Percentiles rank a stretch among this genome's conserved stretches.
phyloP scores from a whole-genome alignment of 1,140 invertebrate genomes.

The Saccostrea cuccullata region DNA sequence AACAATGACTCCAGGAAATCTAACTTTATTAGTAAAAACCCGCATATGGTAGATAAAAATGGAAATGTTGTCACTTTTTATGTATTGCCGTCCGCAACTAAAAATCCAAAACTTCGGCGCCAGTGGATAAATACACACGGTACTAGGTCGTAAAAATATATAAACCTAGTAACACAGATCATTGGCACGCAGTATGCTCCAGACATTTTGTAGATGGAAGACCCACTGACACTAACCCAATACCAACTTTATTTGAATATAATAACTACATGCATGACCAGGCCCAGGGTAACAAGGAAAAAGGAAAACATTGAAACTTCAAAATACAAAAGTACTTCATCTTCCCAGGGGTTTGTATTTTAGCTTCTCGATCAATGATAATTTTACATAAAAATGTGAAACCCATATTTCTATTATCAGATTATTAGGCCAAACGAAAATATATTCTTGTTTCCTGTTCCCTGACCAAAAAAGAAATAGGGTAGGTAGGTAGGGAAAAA shows the following conservation, averaged over 20 bases:
- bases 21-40: not conserved
- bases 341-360: too few relatives aligned
- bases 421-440: too few relatives aligned
- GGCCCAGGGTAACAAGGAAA: not conserved
- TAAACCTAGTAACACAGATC: not conserved
- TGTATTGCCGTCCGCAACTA: not conserved
- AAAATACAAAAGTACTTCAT: too few relatives aligned
- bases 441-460: too few relatives aligned
- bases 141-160: not conserved
- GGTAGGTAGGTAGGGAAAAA: too few relatives aligned
- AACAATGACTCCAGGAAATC: too few relatives aligned
- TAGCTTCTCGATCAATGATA: too few relatives aligned
- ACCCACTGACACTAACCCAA: not conserved
- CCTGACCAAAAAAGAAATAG: too few relatives aligned
- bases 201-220: not conserved
- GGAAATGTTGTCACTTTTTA: not conserved
- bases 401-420: too few relatives aligned
- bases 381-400: too few relatives aligned
- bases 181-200: not conserved
- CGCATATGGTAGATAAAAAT: not conserved
- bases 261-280: not conserved
- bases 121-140: not conserved
- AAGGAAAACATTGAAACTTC: not conserved
- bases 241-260: not conserved
- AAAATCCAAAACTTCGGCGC: not conserved